Evolutionary conservation across 1,140 invertebrate species (phyloP).

Genomic region (Reticulitermes speratus): DNA sequence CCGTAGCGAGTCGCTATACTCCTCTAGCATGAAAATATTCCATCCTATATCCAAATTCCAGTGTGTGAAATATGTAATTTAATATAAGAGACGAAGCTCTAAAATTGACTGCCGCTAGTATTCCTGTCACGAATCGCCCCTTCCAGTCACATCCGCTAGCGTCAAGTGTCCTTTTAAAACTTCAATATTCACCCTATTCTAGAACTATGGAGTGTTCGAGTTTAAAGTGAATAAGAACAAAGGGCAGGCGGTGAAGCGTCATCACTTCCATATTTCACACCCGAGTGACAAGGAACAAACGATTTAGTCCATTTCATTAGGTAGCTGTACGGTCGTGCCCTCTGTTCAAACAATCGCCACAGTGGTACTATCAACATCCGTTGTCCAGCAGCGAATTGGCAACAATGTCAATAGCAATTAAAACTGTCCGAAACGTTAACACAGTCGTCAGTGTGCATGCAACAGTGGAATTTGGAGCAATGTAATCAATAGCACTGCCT

Average conservation of each 20-base stretch:
- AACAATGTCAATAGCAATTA: slow-evolving; percentile 19
- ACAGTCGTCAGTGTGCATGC: background rate
- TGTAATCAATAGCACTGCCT: background rate
- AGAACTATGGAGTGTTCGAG: background rate
- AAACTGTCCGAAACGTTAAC: slow-evolving; percentile 6
- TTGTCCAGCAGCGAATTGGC: slow-evolving; percentile 13
- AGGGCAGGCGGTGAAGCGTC: background rate
- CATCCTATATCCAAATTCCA: too few species aligned
- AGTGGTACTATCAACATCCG: background rate
- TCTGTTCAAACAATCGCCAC: background rate
- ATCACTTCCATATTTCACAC: slow-evolving; percentile 9
- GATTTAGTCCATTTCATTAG: slow-evolving; percentile 13
- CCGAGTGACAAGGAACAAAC: slow-evolving; percentile 1
- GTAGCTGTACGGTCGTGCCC: background rate
- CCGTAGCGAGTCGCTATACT: too few species aligned
- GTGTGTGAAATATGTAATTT: too few species aligned
- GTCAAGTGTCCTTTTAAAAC: too few species aligned
- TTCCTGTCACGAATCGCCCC: too few species aligned
- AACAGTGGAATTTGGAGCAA: background rate
- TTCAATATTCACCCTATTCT: background rate
- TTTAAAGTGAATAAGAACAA: slow-evolving; percentile 17
- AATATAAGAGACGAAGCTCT: too few species aligned
- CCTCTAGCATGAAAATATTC: too few species aligned
- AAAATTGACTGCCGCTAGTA: too few species aligned
- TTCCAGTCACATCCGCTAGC: too few species aligned